These are phyloP conservation scores for Heteractis magnifica DNA, from an alignment of 92 coral and sea anemone species.

Conservation along the genomic window DNA sequence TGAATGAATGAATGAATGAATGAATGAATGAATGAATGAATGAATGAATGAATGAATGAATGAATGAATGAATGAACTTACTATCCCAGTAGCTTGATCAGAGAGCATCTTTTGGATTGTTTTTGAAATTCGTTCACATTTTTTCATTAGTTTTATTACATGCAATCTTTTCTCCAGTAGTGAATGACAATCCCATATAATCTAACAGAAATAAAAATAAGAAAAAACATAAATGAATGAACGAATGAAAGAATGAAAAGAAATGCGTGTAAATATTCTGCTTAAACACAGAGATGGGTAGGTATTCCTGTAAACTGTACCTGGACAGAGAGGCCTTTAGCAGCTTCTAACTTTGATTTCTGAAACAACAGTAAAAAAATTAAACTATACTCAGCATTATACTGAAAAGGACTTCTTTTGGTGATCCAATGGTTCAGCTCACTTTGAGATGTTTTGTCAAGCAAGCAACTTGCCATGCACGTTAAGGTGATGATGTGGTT, in stretches of 20 bases:
- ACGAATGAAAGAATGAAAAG: not conserved
- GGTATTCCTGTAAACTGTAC: conserved; percentile 13
- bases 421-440: too few relatives aligned
- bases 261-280: not conserved
- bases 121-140: conserved; percentile 73
- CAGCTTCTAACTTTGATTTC: conserved; percentile 53
- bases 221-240: not conserved
- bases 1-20: not conserved
- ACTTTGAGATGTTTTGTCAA: too few relatives aligned
- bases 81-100: conserved; percentile 25
- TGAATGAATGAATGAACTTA: not conserved
- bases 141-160: conserved; percentile 69
- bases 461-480: too few relatives aligned
- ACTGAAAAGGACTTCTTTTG: too few relatives aligned
- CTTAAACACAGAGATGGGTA: not conserved
- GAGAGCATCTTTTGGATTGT: conserved; percentile 56
- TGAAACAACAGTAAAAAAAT: not conserved
- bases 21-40: not conserved
- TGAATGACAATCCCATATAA: conserved; percentile 61
- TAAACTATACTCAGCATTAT: too few relatives aligned
- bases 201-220: conserved; percentile 32
- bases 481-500: too few relatives aligned
- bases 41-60: not conserved
- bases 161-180: conserved; percentile 67
- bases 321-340: conserved; percentile 58